Evolutionary conservation across 2,888 invertebrate species (phyloP), one percentile per base, ranked within the genome.

Genomic region (Molanna angustata): DNA sequence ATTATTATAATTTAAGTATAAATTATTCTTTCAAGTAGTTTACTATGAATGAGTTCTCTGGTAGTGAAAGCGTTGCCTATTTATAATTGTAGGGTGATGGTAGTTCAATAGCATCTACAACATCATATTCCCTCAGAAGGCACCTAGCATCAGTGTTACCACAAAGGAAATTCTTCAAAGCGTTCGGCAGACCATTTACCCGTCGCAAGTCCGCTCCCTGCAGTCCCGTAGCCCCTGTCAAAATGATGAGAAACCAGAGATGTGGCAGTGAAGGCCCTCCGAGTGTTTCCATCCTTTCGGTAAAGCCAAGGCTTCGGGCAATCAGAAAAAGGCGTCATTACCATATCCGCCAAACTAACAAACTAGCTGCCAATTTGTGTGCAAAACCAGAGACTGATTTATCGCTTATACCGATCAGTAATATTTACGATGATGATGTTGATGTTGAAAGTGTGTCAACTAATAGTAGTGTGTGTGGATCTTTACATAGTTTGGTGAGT

Each of bases 181-280:
- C 85, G 65, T 77, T 86, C 62, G 76, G 80, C 60, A 78, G 84
- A 63, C 85, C 85, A 33, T 86, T 86, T 69, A 75, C 83, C 59
- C 81, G 85, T 70, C 81, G 85, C 70, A 84, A 84, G 70, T 83
- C 84, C 31, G 82, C 78, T 19, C 83, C 83, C 4, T 79, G 82
- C 54, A 83, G 83, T 60, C 83, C 83, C 2, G 78, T 82, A 37
- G 72, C 82, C 48, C 80, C 82, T 3, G 79, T 81, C 41, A 77
- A 80, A 64, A 17, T 52, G 16, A 49, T 43, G 4, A 54, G 58
- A n/a, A 72, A 72, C 2, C 72, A 67, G 62, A 63, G 77, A 44
- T 73, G 76, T 62, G 74, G 75, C 69, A 76, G 76, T 65, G 77
- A 76, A 57, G 76, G 76, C 54, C 77, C 77, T 11, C 61, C 69